Base-by-base conservation (phyloP, 2,888 invertebrate species). In the Rhagophthalmus giganteus region DNA sequence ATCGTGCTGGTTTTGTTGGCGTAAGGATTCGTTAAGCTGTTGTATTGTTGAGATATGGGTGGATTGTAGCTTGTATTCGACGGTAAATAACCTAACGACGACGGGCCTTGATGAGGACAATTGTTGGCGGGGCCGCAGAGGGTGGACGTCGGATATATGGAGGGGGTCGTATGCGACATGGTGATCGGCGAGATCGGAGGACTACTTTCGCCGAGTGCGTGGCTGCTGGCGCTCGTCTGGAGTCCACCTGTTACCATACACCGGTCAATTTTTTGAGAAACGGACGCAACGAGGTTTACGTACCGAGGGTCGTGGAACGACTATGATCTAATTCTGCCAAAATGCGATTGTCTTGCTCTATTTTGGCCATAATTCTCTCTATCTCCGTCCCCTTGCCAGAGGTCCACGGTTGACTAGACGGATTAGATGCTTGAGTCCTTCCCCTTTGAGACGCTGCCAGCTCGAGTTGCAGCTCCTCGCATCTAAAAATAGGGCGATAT, bases 361-460 rank as follows among this genome's bases (percentile, higher is more conserved):
- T 91, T 80, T 94, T 94, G 63, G 93, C 93, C 90, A 94, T 93
- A 74, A 94, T 91, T 70, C 91, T 83, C 76, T 94, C 93, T 73
- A 94, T 93, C 78, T 94, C 93, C 28, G 86, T 83, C 73, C 71
- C 68, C 68, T 75, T 75, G 61, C 66, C 64, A 8, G 40, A 20
- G 14, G 27, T 48, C 59, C 66, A 73, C 72, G 61, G 79, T 59
- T 66, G 71, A 65, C 66, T 71, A 16, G 44, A 41, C 37, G 54
- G 73, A 72, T 7, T 76, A 51, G 57, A 27, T 50, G 61, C 42
- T 67, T 71, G 59, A 75, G 78, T 72, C 64, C 71, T 33, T 63
- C 63, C 73, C 49, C 78, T 74, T 59, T 76, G 76, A 63, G 69
- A 75, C 70, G 75, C 67, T 50, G 91, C 80, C 73, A 94, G 75